Evolutionary conservation across 2,113 vertebrate species (phyloP).

Genomic region (Lutjanus erythropterus): DNA sequence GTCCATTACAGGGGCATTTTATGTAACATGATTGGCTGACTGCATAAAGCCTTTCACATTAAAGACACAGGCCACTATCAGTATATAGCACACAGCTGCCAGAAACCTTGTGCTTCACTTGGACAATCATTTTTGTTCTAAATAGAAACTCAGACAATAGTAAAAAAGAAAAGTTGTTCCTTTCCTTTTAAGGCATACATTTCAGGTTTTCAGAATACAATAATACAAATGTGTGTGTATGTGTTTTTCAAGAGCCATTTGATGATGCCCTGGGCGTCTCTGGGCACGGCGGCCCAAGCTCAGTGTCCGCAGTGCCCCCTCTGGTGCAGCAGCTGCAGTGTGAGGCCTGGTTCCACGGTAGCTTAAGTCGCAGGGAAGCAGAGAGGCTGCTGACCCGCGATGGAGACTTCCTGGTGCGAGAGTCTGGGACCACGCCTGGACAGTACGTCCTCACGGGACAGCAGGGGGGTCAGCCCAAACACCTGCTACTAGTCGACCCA

Average conservation of each 20-base stretch:
- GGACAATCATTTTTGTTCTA: neutral
- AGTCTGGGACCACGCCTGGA: constrained; percentile 94
- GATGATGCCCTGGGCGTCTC: constrained; percentile 91
- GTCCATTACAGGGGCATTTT: constrained; percentile 59
- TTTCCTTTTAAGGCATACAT: neutral
- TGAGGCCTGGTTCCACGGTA: constrained; percentile 96
- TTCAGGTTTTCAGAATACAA: neutral
- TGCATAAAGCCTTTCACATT: constrained; percentile 40
- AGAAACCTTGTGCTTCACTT: constrained; percentile 6
- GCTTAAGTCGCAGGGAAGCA: constrained; percentile 91
- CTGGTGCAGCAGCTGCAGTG: constrained; percentile 93
- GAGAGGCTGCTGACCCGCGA: constrained; percentile 92
- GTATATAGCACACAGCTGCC: constrained; percentile 21
- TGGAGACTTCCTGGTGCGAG: constrained; percentile 95
- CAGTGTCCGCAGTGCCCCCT: constrained; percentile 82
- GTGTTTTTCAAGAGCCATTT: constrained; percentile 89
- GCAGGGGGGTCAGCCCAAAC: constrained; percentile 95
- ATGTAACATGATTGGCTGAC: constrained; percentile 45
- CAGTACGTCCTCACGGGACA: constrained; percentile 97
- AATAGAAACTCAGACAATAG: constrained; percentile 7
- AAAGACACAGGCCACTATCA: constrained; percentile 26
- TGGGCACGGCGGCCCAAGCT: constrained; percentile 52
- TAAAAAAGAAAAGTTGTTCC: neutral
- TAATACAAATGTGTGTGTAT: neutral
- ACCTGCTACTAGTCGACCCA: constrained; percentile 95